Percentiles rank a stretch among this genome's conserved stretches.
phyloP scores from a whole-genome alignment of 2,888 invertebrate genomes.

The Chloroclystis v-ata region DNA sequence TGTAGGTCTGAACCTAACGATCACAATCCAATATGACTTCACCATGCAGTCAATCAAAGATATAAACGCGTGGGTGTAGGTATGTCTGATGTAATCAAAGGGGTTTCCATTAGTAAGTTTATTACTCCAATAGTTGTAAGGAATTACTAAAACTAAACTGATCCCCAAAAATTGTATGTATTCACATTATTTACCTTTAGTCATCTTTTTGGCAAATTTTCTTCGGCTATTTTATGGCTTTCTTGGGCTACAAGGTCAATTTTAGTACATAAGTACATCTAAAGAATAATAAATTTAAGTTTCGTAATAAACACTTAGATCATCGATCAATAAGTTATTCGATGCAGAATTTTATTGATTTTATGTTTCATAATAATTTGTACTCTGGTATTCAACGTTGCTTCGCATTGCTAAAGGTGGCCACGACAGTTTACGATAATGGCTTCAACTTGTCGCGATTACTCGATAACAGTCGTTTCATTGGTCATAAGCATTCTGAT shows the following conservation, averaged over 20 bases:
- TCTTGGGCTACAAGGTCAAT: slow-evolving; percentile 1
- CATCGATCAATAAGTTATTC: slow-evolving; percentile 31
- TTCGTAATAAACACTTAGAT: slow-evolving; percentile 22
- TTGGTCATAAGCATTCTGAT: slow-evolving; percentile 15
- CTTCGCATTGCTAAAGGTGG: slow-evolving; percentile 44
- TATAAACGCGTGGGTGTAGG: neutral
- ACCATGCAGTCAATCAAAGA: neutral
- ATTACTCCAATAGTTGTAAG: too few relatives aligned
- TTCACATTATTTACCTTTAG: too few relatives aligned
- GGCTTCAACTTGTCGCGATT: slow-evolving; percentile 32
- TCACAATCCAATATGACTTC: neutral
- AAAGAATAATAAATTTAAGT: slow-evolving; percentile 3
- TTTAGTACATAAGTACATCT: neutral
- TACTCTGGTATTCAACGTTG: slow-evolving; percentile 47
- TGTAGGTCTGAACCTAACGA: slow-evolving; percentile 5
- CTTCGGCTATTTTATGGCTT: too few relatives aligned
- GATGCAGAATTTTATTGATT: slow-evolving; percentile 32
- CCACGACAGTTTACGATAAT: slow-evolving; percentile 44
- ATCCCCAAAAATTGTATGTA: too few relatives aligned
- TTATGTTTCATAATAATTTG: slow-evolving; percentile 39
- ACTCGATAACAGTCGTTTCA: slow-evolving; percentile 15
- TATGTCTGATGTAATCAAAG: neutral
- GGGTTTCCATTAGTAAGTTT: neutral
- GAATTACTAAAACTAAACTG: too few relatives aligned
- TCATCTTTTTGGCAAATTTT: too few relatives aligned